Percentiles rank a stretch among this genome's conserved stretches.
Conservation (phyloP, 2,113 vertebrate genomes). For the Proteles cristata region DNA sequence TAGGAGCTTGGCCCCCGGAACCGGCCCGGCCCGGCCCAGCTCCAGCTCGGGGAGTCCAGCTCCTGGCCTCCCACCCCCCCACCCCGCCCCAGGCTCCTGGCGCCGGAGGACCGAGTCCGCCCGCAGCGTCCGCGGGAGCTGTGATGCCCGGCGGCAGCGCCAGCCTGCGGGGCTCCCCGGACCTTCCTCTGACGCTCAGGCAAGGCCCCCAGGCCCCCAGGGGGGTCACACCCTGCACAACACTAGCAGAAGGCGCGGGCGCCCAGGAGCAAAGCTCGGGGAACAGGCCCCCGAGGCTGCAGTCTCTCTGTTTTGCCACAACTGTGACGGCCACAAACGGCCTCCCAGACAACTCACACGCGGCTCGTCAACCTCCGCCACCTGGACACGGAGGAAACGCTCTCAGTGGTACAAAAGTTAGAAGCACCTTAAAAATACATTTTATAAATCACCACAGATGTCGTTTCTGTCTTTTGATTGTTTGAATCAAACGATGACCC, state of each 20-base stretch:
- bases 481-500: background rate
- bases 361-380: no score
- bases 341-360: background rate
- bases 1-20: fast-evolving
- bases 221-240: background rate
- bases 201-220: background rate
- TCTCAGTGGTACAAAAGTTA: background rate
- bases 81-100: no score
- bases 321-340: background rate
- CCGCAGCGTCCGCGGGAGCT: background rate
- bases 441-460: background rate
- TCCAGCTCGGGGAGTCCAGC: no score
- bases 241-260: background rate
- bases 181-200: background rate
- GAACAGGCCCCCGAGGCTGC: background rate
- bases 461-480: background rate
- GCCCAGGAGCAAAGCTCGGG: background rate
- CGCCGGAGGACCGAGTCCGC: background rate
- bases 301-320: background rate
- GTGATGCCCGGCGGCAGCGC: background rate
- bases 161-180: background rate
- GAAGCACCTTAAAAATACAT: background rate
- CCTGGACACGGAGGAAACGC: background rate
- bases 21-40: no score
- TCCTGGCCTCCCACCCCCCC: no score